These are phyloP conservation scores for Brienomyrus brachyistius DNA, from an alignment of 2,113 vertebrate genomes.

Conservation along the genomic window DNA sequence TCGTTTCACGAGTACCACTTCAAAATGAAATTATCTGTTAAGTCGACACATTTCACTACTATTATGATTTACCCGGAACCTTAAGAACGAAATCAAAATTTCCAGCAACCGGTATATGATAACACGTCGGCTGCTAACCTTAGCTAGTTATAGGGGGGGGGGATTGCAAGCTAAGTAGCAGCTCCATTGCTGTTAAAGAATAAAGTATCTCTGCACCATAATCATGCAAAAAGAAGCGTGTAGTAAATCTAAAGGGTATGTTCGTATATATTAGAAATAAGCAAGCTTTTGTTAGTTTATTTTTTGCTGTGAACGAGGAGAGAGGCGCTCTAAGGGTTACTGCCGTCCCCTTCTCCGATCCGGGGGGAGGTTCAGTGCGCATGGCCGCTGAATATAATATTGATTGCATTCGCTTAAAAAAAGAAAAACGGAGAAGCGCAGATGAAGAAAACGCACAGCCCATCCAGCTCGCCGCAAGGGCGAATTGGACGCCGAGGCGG, in stretches of 20 bases:
- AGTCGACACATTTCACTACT: not conserved
- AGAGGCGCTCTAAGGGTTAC: conserved; percentile 34
- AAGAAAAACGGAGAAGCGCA: conserved; percentile 22
- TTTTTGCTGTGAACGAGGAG: conserved; percentile 18
- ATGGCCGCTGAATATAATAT: conserved; percentile 52
- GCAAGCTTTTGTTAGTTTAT: not conserved
- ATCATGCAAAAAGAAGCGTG: not conserved
- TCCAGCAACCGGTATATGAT: not conserved
- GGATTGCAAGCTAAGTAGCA: not conserved
- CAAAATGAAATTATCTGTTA: not conserved
- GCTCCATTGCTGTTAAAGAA: not conserved
- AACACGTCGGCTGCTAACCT: not conserved
- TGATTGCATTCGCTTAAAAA: conserved; percentile 38
- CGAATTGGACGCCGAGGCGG: not conserved
- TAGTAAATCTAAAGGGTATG: not conserved
- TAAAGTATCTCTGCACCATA: not conserved
- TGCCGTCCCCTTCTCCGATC: conserved; percentile 12
- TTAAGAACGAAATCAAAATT: not conserved
- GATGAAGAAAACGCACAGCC: conserved; percentile 37
- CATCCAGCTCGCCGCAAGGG: conserved; percentile 26
- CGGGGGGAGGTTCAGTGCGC: conserved; percentile 49
- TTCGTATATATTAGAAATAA: too few species aligned
- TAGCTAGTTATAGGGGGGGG: not conserved
- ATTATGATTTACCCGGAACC: not conserved
- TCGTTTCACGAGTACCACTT: not conserved